phyloP scores from a whole-genome alignment of 2,888 invertebrate genomes.

The Sphaerophoria rueppellii region DNA sequence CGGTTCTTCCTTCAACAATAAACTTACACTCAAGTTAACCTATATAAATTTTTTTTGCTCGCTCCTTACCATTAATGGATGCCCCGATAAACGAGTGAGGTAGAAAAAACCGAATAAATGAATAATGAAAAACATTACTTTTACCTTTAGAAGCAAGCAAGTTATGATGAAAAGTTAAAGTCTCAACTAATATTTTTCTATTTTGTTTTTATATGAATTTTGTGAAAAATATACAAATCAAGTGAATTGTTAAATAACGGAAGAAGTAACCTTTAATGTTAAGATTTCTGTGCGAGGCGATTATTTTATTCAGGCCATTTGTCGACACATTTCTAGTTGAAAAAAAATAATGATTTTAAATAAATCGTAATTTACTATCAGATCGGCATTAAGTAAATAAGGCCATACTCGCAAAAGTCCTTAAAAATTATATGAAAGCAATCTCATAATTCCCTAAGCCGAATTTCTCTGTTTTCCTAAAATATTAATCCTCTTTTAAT shows the following conservation, averaged over 20 bases:
- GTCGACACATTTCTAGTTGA: too few relatives aligned
- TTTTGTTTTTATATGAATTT: too few relatives aligned
- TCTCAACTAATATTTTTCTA: conserved; percentile 47
- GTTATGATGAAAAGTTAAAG: conserved; percentile 52
- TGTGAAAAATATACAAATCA: too few relatives aligned
- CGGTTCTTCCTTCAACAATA: conserved; percentile 13
- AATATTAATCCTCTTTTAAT: conserved; percentile 18
- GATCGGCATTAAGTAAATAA: too few relatives aligned
- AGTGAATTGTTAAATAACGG: too few relatives aligned
- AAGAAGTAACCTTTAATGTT: too few relatives aligned
- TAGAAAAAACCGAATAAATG: conserved; percentile 52
- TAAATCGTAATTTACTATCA: too few relatives aligned
- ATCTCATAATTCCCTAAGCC: not conserved
- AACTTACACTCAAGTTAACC: not conserved
- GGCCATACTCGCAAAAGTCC: too few relatives aligned
- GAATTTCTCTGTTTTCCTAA: not conserved
- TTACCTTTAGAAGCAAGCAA: conserved; percentile 51
- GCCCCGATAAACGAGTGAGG: conserved; percentile 43
- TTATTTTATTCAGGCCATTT: too few relatives aligned
- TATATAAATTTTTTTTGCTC: conserved; percentile 47
- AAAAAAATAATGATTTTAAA: too few relatives aligned
- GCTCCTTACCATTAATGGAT: conserved; percentile 57
- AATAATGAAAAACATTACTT: conserved; percentile 64
- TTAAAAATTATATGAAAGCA: not conserved
- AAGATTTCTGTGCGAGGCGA: too few relatives aligned